Base-by-base conservation (phyloP, 2,888 invertebrate species). In the Bruchidius siliquastri region DNA sequence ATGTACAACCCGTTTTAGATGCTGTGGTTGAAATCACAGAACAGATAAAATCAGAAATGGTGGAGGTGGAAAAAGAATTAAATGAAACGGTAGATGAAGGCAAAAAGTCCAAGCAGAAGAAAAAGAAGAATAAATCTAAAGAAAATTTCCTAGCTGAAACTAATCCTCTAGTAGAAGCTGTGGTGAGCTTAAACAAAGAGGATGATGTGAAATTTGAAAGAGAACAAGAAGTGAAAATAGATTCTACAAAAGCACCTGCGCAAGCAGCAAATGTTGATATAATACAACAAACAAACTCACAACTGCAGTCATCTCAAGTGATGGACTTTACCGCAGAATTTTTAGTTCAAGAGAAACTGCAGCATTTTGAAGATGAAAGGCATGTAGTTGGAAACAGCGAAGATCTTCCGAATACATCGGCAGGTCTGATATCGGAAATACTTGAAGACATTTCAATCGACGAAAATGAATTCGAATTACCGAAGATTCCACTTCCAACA, bases 81-180 rank as follows among this genome's bases (percentile, higher is more conserved):
- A 26, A 71, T 20, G 67, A 20, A 2, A 30, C 21, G 20, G 69
- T 30, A 0, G 68, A 72, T 18, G 22, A 49, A 30, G 20, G 21
- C 20, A 79, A 79, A 73, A 77, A 80, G 73, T 76, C 76, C 26
- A 78, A 78, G 72, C 78, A 79, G 74, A 80, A 76, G 72, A 77
- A 79, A 49, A 74, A 78, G 13, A 79, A 77, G 49, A 18, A 71
- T 71, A 68, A 72, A n/a, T 22, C 71, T 21, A 30, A n/a, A 20
- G 22, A 72, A 22, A 32, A 22, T 68, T n/a, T 13, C 20, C 13
- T 67, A n/a, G 20, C 30, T 70, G 22, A 66, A 69, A 66, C 22
- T 10, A 4, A 6, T 22, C n/a, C 66, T 3, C 3, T 22, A 73
- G 67, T n/a, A 32, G 32, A 20, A 67, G 32, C 26, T 21, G 67